phyloP scores from a whole-genome alignment of 1,140 invertebrate species.

The Conus betulinus region DNA sequence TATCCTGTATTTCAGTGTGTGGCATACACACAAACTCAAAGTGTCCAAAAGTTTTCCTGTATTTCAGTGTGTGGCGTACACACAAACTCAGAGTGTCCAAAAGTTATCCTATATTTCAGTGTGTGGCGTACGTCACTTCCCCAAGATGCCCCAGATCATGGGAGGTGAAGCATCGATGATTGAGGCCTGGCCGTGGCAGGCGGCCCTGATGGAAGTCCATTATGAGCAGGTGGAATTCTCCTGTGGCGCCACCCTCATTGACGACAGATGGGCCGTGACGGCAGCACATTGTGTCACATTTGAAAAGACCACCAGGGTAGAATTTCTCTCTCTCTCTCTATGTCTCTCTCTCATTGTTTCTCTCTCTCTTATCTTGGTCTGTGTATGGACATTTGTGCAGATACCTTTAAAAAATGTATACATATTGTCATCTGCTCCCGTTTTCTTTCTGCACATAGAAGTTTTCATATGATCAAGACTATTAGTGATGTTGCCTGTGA shows the following conservation, averaged over 20 bases:
- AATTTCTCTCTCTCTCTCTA: neutral
- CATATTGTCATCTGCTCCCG: no score
- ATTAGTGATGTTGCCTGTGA: no score
- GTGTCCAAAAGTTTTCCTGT: neutral
- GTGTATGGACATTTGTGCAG: no score
- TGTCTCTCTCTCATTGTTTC: neutral
- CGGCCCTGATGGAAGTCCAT: neutral
- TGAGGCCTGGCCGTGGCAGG: slow-evolving; percentile 14
- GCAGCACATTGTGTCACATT: slow-evolving; percentile 4
- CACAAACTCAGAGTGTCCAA: no score
- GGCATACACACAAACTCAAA: no score
- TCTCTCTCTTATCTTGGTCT: neutral
- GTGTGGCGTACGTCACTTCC: neutral
- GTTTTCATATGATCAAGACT: no score
- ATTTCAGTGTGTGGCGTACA: neutral
- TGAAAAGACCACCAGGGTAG: neutral
- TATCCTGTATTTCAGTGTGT: no score
- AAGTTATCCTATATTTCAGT: neutral
- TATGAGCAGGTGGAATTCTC: neutral
- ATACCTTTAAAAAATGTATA: no score
- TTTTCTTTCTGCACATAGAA: no score
- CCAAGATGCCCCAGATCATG: neutral
- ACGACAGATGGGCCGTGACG: neutral
- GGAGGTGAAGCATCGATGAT: neutral
- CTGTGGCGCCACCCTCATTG: slow-evolving; percentile 8